These are phyloP conservation scores for Rhagonycha lutea DNA, from an alignment of 2,888 invertebrate species.

Conservation along the genomic window DNA sequence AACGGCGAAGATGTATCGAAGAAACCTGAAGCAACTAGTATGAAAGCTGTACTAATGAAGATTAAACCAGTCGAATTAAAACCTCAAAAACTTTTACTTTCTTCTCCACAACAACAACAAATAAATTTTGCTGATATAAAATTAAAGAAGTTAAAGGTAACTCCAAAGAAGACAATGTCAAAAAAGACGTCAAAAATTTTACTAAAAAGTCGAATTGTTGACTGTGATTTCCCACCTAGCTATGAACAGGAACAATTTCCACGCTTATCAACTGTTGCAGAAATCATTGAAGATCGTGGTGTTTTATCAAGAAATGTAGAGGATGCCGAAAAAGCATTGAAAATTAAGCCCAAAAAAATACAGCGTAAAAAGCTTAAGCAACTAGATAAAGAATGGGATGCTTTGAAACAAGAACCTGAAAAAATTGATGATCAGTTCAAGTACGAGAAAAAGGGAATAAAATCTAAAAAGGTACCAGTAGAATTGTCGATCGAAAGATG, in stretches of 20 bases:
- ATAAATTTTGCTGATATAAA: constrained; percentile 65
- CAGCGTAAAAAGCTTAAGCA: constrained; percentile 48
- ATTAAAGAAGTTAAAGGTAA: constrained; percentile 50
- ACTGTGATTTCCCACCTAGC: constrained; percentile 56
- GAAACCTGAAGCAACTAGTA: neutral
- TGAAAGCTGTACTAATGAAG: constrained; percentile 55
- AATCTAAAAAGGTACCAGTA: constrained; percentile 45
- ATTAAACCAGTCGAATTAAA: constrained; percentile 64
- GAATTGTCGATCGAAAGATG: constrained; percentile 56
- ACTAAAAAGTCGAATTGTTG: constrained; percentile 55
- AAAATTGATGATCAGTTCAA: constrained; percentile 49
- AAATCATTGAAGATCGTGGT: constrained; percentile 54
- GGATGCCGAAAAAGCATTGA: constrained; percentile 65
- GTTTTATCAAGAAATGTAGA: constrained; percentile 57
- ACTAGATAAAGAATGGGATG: neutral
- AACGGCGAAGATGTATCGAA: no score
- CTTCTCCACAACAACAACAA: constrained; percentile 59
- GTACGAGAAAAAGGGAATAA: constrained; percentile 38
- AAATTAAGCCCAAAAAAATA: constrained; percentile 56
- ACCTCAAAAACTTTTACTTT: constrained; percentile 62
- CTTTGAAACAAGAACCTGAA: constrained; percentile 39
- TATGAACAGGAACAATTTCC: constrained; percentile 47
- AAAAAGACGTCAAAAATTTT: constrained; percentile 54
- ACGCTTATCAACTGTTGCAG: constrained; percentile 40
- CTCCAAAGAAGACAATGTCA: constrained; percentile 47